phyloP scores from a whole-genome alignment of 2,113 vertebrate species.

The Poicephalus gulielmi region DNA sequence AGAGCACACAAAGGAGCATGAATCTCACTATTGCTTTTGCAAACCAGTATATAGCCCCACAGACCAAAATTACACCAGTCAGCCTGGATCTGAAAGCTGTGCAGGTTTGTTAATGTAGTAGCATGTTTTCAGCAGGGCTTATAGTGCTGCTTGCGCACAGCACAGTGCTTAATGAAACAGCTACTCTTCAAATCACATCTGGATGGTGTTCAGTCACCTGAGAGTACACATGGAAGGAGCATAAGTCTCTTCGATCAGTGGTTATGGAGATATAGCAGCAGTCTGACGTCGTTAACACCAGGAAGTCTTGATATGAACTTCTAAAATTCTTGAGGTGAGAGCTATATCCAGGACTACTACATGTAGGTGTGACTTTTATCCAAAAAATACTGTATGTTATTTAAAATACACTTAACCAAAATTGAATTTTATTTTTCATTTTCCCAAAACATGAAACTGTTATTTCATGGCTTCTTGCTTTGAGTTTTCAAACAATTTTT shows the following conservation, averaged over 20 bases:
- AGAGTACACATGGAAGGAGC: background rate
- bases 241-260: background rate
- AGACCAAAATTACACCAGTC: background rate
- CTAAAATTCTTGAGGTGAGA: background rate
- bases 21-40: background rate
- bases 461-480: background rate
- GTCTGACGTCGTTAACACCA: background rate
- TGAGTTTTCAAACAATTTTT: background rate
- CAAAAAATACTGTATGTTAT: background rate
- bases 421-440: background rate
- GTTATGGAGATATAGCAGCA: background rate
- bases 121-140: background rate
- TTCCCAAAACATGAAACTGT: background rate
- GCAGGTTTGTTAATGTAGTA: background rate
- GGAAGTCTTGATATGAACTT: background rate
- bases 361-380: fast-evolving
- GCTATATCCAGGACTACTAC: background rate
- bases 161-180: background rate
- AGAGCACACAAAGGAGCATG: background rate
- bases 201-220: background rate
- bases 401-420: background rate
- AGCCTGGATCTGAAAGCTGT: background rate
- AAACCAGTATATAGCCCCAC: background rate
- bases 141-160: background rate
- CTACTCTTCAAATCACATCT: background rate